Evolutionary conservation across 2,888 invertebrate genomes (phyloP).

Genomic region (Agonum fuliginosum): DNA sequence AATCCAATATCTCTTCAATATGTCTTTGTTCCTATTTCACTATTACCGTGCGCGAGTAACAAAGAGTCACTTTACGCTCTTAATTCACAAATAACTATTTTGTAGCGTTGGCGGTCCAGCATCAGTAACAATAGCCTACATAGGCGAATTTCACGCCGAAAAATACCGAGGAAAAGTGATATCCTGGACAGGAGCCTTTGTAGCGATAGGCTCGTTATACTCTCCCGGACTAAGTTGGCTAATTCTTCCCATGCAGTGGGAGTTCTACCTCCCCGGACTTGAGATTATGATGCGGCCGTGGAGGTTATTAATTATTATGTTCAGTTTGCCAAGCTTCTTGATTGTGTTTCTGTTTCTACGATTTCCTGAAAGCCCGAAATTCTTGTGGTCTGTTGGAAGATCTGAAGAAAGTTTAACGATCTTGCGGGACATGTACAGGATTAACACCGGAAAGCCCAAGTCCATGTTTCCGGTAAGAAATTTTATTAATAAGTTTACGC

Average conservation of each 20-base stretch:
- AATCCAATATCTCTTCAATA: too few species aligned
- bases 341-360: slow-evolving; percentile 66
- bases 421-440: slow-evolving; percentile 68
- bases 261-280: slow-evolving; percentile 73
- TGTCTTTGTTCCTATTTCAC: too few species aligned
- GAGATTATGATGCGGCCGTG: slow-evolving; percentile 70
- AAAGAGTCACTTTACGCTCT: too few species aligned
- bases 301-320: slow-evolving; percentile 70
- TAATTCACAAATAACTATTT: too few species aligned
- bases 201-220: slow-evolving; percentile 69
- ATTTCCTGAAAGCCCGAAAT: slow-evolving; percentile 72
- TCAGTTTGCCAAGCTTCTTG: slow-evolving; percentile 69
- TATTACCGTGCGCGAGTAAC: too few species aligned
- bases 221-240: slow-evolving; percentile 71
- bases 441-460: slow-evolving; percentile 68
- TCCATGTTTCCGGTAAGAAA: slow-evolving; percentile 67
- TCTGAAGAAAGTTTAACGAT: slow-evolving; percentile 68
- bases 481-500: neutral
- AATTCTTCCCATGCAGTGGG: slow-evolving; percentile 68
- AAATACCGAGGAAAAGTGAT: slow-evolving; percentile 72
- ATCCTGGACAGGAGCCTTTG: slow-evolving; percentile 70
- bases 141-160: slow-evolving; percentile 74
- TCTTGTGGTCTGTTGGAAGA: slow-evolving; percentile 68
- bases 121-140: slow-evolving; percentile 74
- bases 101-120: slow-evolving; percentile 73